These are phyloP conservation scores for Apocrypta bakeri DNA, from an alignment of 1,140 invertebrate species.

Conservation along the genomic window DNA sequence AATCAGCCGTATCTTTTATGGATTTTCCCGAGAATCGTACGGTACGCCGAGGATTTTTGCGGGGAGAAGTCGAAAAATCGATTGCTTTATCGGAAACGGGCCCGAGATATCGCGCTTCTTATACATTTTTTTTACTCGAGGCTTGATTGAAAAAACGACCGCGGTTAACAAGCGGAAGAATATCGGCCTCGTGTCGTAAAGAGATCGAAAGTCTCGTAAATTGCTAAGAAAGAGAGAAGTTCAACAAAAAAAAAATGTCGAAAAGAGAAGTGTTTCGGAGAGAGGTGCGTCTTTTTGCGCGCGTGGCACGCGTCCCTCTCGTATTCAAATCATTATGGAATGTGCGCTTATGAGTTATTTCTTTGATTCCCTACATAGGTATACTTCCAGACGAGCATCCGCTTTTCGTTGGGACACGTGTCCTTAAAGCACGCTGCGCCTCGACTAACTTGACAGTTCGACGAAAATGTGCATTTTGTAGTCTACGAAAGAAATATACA, in stretches of 20 bases:
- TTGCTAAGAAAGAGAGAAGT: not conserved
- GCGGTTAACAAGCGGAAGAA: not conserved
- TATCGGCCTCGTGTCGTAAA: constrained; percentile 12
- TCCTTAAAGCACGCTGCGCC: constrained; percentile 52
- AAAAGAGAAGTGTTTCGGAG: too few relatives aligned
- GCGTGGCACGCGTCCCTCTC: constrained; percentile 61
- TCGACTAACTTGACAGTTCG: constrained; percentile 27
- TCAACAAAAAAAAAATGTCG: constrained; percentile 12
- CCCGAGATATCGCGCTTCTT: not conserved
- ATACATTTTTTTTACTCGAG: not conserved
- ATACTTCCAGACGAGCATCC: constrained; percentile 48
- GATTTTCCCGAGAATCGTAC: constrained; percentile 42
- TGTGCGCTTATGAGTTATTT: not conserved
- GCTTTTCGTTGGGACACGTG: constrained; percentile 60
- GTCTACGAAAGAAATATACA: constrained; percentile 9
- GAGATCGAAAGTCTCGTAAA: constrained; percentile 14
- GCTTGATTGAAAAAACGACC: constrained; percentile 1
- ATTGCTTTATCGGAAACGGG: not conserved
- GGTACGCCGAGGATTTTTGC: constrained; percentile 22
- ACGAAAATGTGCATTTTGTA: constrained; percentile 54
- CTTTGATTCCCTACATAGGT: constrained; percentile 1
- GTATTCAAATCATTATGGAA: constrained; percentile 50
- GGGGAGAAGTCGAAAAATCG: not conserved
- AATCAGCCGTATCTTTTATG: constrained; percentile 60
- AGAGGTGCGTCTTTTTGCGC: constrained; percentile 34